Evolutionary conservation across 2,888 invertebrate genomes (phyloP).

Genomic region (Amorpha juglandis): DNA sequence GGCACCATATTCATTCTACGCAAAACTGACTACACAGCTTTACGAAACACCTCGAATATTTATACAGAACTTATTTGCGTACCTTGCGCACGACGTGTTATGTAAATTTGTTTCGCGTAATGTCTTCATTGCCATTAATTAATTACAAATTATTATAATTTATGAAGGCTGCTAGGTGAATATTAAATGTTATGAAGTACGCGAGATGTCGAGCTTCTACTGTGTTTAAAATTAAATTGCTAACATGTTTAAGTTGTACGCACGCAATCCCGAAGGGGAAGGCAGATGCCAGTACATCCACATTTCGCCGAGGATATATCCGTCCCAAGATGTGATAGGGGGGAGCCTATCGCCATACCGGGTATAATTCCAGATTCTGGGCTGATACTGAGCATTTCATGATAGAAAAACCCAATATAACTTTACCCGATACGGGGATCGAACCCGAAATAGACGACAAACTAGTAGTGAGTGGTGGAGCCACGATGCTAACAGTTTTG

Average conservation of each 20-base stretch:
- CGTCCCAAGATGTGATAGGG: too few species aligned
- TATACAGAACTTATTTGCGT: neutral
- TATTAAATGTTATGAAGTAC: slow-evolving; percentile 14
- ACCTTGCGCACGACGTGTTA: slow-evolving; percentile 26
- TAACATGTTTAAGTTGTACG: slow-evolving; percentile 3
- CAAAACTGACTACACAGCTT: neutral
- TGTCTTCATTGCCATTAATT: slow-evolving; percentile 37
- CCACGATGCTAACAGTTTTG: too few species aligned
- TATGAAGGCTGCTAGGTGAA: slow-evolving; percentile 18
- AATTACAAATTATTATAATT: slow-evolving; percentile 33
- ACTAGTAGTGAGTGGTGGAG: too few species aligned
- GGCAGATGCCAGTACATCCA: too few species aligned
- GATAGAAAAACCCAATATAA: too few species aligned
- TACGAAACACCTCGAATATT: neutral
- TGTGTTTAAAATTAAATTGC: neutral
- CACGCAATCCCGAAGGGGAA: too few species aligned
- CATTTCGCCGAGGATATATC: too few species aligned
- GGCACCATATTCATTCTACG: too few species aligned
- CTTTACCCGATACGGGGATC: too few species aligned
- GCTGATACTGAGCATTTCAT: too few species aligned
- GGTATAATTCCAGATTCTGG: neutral
- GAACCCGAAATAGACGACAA: too few species aligned
- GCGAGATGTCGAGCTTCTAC: slow-evolving; percentile 4
- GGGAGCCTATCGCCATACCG: too few species aligned
- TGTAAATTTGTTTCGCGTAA: slow-evolving; percentile 37